A percentile compares a stretch with the other conserved stretches of the same genome.
Evolutionary conservation across 2,113 vertebrate genomes (phyloP).

Genomic region (Corythoichthys haematopterus): DNA sequence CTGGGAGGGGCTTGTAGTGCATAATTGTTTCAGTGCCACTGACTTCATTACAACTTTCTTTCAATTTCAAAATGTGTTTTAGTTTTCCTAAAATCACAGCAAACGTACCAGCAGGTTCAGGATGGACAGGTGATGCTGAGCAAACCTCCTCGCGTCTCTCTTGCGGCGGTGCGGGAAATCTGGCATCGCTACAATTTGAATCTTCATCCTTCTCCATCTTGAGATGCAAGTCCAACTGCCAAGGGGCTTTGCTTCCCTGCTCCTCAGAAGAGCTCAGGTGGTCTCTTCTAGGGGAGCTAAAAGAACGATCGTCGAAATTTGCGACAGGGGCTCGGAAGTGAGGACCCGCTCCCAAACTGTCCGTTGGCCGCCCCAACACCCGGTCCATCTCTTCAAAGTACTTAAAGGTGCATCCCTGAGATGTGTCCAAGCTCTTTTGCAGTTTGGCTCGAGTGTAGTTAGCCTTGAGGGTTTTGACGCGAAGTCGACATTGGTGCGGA

Average conservation of each 20-base stretch:
- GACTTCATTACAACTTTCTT: neutral
- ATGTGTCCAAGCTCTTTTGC: slow-evolving; percentile 33
- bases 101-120: slow-evolving; percentile 21
- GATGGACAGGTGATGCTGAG: slow-evolving; percentile 9
- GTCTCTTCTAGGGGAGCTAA: neutral
- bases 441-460: slow-evolving; percentile 57
- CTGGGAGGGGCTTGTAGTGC: too few species aligned
- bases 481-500: slow-evolving; percentile 55
- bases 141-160: neutral
- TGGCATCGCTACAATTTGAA: slow-evolving; percentile 29
- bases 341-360: neutral
- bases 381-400: slow-evolving; percentile 62
- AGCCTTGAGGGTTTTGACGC: slow-evolving; percentile 62
- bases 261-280: slow-evolving; percentile 12
- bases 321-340: neutral
- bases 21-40: neutral
- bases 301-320: neutral
- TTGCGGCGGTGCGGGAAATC: slow-evolving; percentile 5
- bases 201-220: slow-evolving; percentile 50
- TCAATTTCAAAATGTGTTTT: neutral
- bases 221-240: slow-evolving; percentile 33
- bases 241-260: neutral
- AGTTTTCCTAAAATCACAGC: neutral
- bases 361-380: slow-evolving; percentile 37
- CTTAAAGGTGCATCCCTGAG: slow-evolving; percentile 45